phyloP scores from a whole-genome alignment of 2,113 vertebrate genomes.

The Clarias magur region DNA sequence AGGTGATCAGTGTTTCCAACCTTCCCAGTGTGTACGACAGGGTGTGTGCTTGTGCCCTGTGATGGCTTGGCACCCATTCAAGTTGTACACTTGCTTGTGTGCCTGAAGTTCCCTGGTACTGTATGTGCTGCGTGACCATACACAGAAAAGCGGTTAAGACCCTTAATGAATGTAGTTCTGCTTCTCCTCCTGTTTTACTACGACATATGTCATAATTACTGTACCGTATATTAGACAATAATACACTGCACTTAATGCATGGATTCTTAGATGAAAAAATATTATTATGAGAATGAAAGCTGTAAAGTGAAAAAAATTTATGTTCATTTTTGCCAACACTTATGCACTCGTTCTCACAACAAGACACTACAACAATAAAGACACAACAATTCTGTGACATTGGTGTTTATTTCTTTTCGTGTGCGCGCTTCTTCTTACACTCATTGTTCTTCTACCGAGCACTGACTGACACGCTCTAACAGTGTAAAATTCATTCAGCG shows the following conservation, averaged over 20 bases:
- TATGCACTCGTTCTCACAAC: neutral
- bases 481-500: conserved; percentile 45
- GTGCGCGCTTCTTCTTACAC: conserved; percentile 41
- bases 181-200: neutral
- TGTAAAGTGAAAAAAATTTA: neutral
- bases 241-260: neutral
- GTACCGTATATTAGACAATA: neutral
- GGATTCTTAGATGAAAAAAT: neutral
- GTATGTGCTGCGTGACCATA: no score
- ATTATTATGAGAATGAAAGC: neutral
- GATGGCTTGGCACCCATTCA: no score
- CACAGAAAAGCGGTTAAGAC: no score
- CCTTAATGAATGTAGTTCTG: no score
- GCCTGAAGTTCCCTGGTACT: no score
- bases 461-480: conserved; percentile 41
- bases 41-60: no score
- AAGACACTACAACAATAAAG: neutral
- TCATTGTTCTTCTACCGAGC: conserved; percentile 40
- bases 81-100: no score
- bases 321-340: neutral
- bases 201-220: neutral
- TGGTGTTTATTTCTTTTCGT: conserved; percentile 52
- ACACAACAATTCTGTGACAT: conserved; percentile 36
- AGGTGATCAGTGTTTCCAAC: no score
- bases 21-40: no score